Evolutionary conservation across 2,113 vertebrate genomes (phyloP), one percentile per base, ranked within the genome.

Genomic region (Megalops atlanticus): DNA sequence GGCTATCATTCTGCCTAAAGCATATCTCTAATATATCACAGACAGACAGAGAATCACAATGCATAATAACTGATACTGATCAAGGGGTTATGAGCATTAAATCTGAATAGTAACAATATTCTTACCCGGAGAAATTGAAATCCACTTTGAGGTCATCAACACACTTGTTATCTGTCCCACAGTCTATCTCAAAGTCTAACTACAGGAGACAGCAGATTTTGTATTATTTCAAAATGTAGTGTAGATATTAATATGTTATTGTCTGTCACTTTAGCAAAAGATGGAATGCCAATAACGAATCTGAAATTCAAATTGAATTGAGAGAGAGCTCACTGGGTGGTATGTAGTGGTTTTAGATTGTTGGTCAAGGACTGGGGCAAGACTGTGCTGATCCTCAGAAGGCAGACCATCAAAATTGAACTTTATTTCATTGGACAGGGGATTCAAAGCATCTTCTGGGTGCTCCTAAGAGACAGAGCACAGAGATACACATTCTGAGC

Each of bases 131-230:
- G 84, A 94, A 94, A 82, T 83, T 92, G 52, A 96, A 93, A 82
- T 92, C 90, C 84, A 96, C 82, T 75, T 85, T 87, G 0, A 97
- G 91, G 73, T 93, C 77, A 5, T 97, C 96, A 27, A 89, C 84
- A 82, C 96, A 97, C 7, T 87, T 27, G 0, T 87, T 86, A 76
- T 97, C 95, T 0, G 0, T 1, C 2, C 95, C 96, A 77, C 96
- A 97, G 80, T 96, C 92, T 86, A 95, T 95, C 89, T 96, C 92
- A 88, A 96, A 96, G 2, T 87, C 86, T 31, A 96, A 84, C 96
- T 97, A 90, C 80, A 68, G 75, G 82, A 41, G 16, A 80, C 39
- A 79, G 38, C 4, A 47, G 35, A n/a, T n/a, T n/a, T n/a, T n/a
- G n/a, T n/a, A n/a, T n/a, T n/a, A n/a, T n/a, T n/a, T n/a, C n/a